Conservation (phyloP, 2,888 invertebrate genomes). For the Drosophila percnosoma region DNA sequence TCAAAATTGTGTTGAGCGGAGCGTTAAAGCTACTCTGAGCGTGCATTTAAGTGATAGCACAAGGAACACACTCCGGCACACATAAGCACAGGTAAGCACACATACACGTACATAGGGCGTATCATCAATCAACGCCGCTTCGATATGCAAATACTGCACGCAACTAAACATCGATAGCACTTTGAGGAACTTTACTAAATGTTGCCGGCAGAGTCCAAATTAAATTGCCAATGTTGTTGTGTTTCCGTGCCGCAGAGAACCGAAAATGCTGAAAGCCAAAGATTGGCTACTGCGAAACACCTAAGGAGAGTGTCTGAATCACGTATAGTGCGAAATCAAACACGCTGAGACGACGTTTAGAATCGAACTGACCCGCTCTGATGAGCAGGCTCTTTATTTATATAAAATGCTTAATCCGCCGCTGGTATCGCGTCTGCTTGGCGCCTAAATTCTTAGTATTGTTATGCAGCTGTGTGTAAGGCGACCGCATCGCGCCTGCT, state of each 20-base stretch:
- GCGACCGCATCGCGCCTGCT: no score
- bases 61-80: conserved; percentile 3
- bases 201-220: conserved; percentile 26
- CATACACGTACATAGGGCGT: conserved; percentile 2
- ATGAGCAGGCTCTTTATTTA: no score
- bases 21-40: conserved; percentile 19
- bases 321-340: no score
- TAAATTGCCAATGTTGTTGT: conserved; percentile 44
- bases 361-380: no score
- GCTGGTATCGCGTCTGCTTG: no score
- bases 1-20: conserved; percentile 30
- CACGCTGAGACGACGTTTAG: no score
- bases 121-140: conserved; percentile 65
- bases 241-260: conserved; percentile 50
- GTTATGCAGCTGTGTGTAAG: no score
- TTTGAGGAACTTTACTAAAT: conserved; percentile 32
- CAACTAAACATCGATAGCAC: conserved; percentile 39
- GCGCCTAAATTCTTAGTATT: no score
- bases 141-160: conserved; percentile 69
- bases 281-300: conserved; percentile 28
- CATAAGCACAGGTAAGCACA: conserved; percentile 9
- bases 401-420: no score
- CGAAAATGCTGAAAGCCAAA: conserved; percentile 17
- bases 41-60: conserved; percentile 50
- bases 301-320: background rate